These are phyloP conservation scores for Chlorops oryzae DNA, from an alignment of 1,140 invertebrate species.

Conservation along the genomic window DNA sequence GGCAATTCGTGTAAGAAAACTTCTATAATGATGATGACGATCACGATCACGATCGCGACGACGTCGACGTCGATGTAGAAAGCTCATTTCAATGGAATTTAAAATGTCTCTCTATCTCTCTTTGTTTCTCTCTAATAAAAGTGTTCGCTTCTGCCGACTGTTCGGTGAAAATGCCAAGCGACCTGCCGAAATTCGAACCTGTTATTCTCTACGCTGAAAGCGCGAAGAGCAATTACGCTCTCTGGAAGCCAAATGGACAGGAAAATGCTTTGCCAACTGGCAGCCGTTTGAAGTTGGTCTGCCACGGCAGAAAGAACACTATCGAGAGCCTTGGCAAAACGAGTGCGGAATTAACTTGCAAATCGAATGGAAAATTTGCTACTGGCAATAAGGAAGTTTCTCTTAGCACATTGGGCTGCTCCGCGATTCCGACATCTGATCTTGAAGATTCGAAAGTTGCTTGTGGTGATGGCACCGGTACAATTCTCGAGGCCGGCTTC, in stretches of 20 bases:
- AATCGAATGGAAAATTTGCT: background rate
- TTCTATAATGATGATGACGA: no score
- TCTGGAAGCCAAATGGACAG: constrained; percentile 9
- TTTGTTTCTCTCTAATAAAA: no score
- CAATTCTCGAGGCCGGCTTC: constrained; percentile 8
- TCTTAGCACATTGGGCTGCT: background rate
- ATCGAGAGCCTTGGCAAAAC: background rate
- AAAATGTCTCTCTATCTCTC: no score
- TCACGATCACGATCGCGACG: no score
- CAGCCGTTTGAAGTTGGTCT: background rate
- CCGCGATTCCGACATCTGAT: background rate
- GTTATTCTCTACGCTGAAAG: background rate
- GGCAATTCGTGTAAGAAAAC: no score
- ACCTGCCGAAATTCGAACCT: constrained; percentile 2
- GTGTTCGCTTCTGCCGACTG: no score
- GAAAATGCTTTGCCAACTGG: background rate
- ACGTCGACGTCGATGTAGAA: no score
- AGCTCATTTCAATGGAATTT: no score
- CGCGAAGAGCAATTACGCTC: background rate
- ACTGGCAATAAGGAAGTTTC: background rate
- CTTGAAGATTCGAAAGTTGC: background rate
- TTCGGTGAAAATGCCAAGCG: no score
- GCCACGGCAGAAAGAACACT: constrained; percentile 1
- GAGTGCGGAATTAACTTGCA: constrained; percentile 1
- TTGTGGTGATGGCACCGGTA: constrained; percentile 2